Percentiles rank a stretch among this genome's conserved stretches.
phyloP scores from a whole-genome alignment of 2,797 vertebrate species.

The Sphenodon punctatus region DNA sequence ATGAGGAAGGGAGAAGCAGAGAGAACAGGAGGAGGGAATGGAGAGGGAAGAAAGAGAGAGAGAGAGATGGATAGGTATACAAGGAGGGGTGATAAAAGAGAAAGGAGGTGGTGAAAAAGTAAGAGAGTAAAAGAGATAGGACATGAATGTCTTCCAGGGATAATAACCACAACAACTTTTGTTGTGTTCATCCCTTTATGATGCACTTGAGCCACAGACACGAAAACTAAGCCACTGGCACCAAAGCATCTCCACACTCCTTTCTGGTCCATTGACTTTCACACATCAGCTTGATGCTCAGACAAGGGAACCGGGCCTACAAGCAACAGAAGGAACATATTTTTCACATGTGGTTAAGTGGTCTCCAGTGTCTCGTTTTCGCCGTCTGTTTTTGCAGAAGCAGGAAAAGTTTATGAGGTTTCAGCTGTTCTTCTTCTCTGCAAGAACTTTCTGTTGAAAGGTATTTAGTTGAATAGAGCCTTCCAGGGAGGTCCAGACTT shows the following conservation, averaged over 20 bases:
- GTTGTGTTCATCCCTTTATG: neutral
- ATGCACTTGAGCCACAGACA: neutral
- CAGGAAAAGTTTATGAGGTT: slow-evolving; percentile 57
- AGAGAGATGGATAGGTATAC: too few species aligned
- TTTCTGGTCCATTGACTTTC: slow-evolving; percentile 23
- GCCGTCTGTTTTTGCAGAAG: slow-evolving; percentile 36
- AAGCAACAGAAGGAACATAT: slow-evolving; percentile 52
- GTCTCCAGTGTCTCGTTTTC: slow-evolving; percentile 52
- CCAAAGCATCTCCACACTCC: neutral
- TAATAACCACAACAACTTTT: neutral
- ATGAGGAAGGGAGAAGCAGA: neutral
- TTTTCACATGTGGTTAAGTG: slow-evolving; percentile 53
- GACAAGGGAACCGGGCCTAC: slow-evolving; percentile 52
- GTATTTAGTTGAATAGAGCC: slow-evolving; percentile 37
- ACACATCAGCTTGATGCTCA: neutral
- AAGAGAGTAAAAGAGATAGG: neutral
- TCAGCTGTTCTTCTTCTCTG: slow-evolving; percentile 52
- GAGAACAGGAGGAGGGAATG: rapidly evolving
- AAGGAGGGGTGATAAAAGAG: too few species aligned
- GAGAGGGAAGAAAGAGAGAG: neutral
- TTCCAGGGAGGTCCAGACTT: slow-evolving; percentile 21
- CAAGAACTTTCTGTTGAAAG: slow-evolving; percentile 41
- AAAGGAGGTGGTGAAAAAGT: neutral
- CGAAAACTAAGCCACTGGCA: neutral
- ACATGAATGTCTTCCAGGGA: neutral